A percentile compares a stretch with the other conserved stretches of the same genome.
Evolutionary conservation across 2,888 invertebrate species (phyloP).

Genomic region (Chloroclystis v-ata): DNA sequence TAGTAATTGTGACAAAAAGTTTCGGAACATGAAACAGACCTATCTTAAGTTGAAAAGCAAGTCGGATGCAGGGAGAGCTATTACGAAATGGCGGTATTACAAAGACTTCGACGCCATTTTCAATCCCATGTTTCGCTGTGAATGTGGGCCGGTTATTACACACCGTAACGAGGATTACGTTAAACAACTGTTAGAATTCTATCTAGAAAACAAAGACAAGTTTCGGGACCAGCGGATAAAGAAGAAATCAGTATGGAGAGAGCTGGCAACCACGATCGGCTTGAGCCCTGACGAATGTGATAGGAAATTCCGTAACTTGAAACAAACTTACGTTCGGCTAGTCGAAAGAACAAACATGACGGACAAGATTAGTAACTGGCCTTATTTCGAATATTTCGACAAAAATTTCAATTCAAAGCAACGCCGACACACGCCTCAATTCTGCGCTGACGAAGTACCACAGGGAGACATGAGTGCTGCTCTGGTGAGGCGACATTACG

Average conservation of each 20-base stretch:
- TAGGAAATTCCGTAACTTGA: conserved; percentile 65
- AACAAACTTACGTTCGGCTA: conserved; percentile 63
- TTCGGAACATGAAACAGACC: conserved; percentile 67
- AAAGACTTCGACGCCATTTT: conserved; percentile 63
- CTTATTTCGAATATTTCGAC: conserved; percentile 62
- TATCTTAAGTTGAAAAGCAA: conserved; percentile 57
- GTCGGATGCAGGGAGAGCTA: conserved; percentile 42
- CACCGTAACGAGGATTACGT: conserved; percentile 57
- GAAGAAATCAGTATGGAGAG: conserved; percentile 59
- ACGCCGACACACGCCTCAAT: conserved; percentile 9
- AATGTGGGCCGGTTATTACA: conserved; percentile 25
- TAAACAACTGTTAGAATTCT: conserved; percentile 55
- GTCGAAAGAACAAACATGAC: conserved; percentile 50
- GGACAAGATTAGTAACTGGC: conserved; percentile 59
- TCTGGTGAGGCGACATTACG: neutral
- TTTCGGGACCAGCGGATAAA: conserved; percentile 58
- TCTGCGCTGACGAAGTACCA: conserved; percentile 40
- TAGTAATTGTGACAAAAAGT: conserved; percentile 62
- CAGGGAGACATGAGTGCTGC: conserved; percentile 8
- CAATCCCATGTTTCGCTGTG: conserved; percentile 24
- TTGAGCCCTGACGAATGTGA: conserved; percentile 62
- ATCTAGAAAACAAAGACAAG: conserved; percentile 57
- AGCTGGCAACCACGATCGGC: conserved; percentile 50
- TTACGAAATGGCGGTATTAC: conserved; percentile 64
- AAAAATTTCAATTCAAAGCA: conserved; percentile 50